Evolutionary conservation across 2,113 vertebrate species (phyloP).

Genomic region (Tragelaphus scriptus): DNA sequence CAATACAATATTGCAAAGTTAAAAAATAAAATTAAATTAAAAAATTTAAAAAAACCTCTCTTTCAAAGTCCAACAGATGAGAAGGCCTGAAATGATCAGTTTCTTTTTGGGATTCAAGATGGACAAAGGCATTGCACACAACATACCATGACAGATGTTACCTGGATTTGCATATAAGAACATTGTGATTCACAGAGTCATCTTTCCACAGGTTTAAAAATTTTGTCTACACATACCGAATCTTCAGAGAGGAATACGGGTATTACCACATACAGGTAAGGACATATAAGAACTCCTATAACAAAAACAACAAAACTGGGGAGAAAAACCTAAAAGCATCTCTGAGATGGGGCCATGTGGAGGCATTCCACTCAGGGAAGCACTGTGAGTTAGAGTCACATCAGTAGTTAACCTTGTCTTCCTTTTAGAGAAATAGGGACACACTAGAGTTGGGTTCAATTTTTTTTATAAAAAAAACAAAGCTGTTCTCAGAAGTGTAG

Average conservation of each 20-base stretch:
- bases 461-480: background rate
- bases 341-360: fast-evolving
- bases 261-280: slow-evolving; percentile 56
- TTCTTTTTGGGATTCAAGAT: background rate
- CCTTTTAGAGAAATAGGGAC: background rate
- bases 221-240: slow-evolving; percentile 60
- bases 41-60: background rate
- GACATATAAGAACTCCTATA: fast-evolving
- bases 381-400: background rate
- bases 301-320: too few species aligned
- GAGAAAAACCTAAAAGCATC: background rate
- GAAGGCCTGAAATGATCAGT: background rate
- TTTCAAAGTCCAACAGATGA: background rate
- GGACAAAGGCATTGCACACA: background rate
- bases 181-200: background rate
- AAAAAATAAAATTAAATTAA: background rate
- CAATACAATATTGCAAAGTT: too few species aligned
- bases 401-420: background rate
- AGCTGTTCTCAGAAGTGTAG: background rate
- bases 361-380: background rate
- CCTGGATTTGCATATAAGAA: background rate
- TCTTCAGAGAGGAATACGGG: slow-evolving; percentile 48
- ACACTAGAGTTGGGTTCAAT: background rate
- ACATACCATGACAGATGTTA: background rate
- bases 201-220: slow-evolving; percentile 55